Percentiles rank a stretch among this genome's conserved stretches.
These are phyloP conservation scores for Drosophila kohkoa DNA, from an alignment of 1,140 invertebrate species.

Conservation along the genomic window DNA sequence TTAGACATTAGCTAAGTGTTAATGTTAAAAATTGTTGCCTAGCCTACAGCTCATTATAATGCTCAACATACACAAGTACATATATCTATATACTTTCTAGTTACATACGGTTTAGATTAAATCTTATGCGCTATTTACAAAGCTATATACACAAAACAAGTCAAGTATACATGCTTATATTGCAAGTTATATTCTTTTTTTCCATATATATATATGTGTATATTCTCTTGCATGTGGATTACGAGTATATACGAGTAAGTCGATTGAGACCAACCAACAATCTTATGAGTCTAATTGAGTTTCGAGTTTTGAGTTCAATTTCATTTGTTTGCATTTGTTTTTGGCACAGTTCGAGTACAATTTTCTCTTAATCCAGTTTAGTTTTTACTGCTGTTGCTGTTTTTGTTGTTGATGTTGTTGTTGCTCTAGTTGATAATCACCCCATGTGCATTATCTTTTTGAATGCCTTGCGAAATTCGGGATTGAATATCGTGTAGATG, in stretches of 20 bases:
- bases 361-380: constrained; percentile 3
- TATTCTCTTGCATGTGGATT: neutral
- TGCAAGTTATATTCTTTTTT: too few species aligned
- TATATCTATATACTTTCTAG: too few species aligned
- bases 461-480: constrained; percentile 99
- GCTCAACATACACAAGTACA: constrained; percentile 21
- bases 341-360: constrained; percentile 58
- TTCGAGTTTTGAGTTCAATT: constrained; percentile 59
- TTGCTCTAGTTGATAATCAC: constrained; percentile 62
- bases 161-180: constrained; percentile 1
- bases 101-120: constrained; percentile 29
- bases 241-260: constrained; percentile 2
- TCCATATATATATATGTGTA: neutral
- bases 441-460: constrained; percentile 94
- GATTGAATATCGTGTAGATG: constrained; percentile 99
- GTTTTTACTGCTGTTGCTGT: neutral
- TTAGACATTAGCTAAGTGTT: constrained; percentile 55
- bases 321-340: constrained; percentile 57
- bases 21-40: constrained; percentile 70
- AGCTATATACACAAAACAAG: constrained; percentile 55
- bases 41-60: constrained; percentile 56
- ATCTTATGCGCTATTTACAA: constrained; percentile 52
- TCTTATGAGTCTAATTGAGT: constrained; percentile 64
- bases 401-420: constrained; percentile 9
- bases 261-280: constrained; percentile 33